Evolutionary conservation across 2,888 invertebrate genomes (phyloP), one percentile per base, ranked within the genome.

Genomic region (Tupiocoris notatus): DNA sequence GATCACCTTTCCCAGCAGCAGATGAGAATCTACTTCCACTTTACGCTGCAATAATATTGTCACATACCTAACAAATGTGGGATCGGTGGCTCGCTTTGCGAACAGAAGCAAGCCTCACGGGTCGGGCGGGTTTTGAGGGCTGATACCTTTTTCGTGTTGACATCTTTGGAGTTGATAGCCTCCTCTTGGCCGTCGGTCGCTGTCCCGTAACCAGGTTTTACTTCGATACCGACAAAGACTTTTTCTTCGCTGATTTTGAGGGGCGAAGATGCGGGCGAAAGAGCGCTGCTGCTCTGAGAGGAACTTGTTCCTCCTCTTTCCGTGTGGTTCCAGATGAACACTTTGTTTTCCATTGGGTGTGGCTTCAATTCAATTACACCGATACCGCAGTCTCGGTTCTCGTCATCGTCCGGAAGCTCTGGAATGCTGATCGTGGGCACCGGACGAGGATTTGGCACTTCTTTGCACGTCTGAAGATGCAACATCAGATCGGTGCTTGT

Each of bases 321-420:
- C 20, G 58, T 25, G 21, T 90, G 90, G 83, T 92, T 92, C 92
- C 92, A 93, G 23, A 92, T 91, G 83, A 92, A 92, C 18, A 92
- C 91, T 63, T 89, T 89, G 82, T 92, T 92, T 83, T 92, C 92
- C 91, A 91, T 91, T 0, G 91, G 91, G 84, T 91, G 92, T 80
- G 81, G 82, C 82, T 83, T 85, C 82, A 81, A 83, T 80, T 75
- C 75, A 7, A 39, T 39, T 3, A 39, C 39, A 21, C 65, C 63
- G n/a, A 20, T 22, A 17, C 12, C n/a, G 74, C 83, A 78, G 77
- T 79, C 70, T 39, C 79, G 80, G 1, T 82, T 82, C 67, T 79
- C 79, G 2, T 78, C 79, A 54, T 80, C 79, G 23, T 79, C 80
- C n/a, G 77, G 67, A 1, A 75, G 63, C 21, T 76, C 76, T 70